phyloP scores from a whole-genome alignment of 1,140 invertebrate species.

The Hormaphis cornu region DNA sequence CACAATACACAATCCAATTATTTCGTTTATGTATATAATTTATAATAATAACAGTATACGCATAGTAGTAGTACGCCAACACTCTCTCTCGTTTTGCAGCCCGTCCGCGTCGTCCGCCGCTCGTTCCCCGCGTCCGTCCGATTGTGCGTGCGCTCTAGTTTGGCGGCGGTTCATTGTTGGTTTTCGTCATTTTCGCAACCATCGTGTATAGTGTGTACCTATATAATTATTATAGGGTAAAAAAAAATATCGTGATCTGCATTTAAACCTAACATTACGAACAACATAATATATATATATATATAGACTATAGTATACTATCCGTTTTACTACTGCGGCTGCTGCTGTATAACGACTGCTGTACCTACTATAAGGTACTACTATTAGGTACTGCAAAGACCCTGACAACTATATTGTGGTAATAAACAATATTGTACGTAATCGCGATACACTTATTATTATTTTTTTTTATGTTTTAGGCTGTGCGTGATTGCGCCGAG shows the following conservation, averaged over 20 bases:
- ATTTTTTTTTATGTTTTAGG: no score
- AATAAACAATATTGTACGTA: no score
- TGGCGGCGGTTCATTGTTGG: slow-evolving; percentile 27
- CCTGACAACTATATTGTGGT: not conserved
- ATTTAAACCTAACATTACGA: slow-evolving; percentile 11
- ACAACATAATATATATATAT: no score
- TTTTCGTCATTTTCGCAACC: slow-evolving; percentile 27
- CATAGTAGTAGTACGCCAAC: no score
- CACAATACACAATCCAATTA: slow-evolving; percentile 4
- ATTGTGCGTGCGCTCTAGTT: slow-evolving; percentile 21
- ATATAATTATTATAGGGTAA: not conserved
- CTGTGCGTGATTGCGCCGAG: no score
- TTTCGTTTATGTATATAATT: slow-evolving; percentile 11
- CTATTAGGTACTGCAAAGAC: not conserved
- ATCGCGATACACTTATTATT: no score
- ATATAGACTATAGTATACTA: not conserved
- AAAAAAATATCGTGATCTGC: slow-evolving; percentile 16
- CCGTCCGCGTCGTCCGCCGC: no score
- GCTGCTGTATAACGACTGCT: no score
- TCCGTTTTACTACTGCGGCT: not conserved
- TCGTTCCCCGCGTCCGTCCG: no score
- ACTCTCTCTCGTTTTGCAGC: not conserved
- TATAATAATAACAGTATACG: no score
- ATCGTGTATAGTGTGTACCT: not conserved
- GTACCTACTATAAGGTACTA: not conserved